A percentile compares a stretch with the other conserved stretches of the same genome.
Conservation (phyloP, 64 coral and sea anemone genomes). For the Montipora sp. region DNA sequence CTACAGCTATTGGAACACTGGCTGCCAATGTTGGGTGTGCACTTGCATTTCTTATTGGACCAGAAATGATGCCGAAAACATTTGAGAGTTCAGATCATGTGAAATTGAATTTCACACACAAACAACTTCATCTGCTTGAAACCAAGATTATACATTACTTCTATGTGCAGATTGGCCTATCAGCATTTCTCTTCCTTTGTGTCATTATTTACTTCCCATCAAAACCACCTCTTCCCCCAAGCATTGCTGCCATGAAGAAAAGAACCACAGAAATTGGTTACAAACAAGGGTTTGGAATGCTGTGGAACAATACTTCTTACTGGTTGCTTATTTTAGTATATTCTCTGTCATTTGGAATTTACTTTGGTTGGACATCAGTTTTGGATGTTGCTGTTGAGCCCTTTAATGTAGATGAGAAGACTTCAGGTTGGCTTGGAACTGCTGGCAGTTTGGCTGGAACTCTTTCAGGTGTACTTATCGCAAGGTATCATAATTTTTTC, state of each 20-base stretch:
- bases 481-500: slow-evolving; percentile 49
- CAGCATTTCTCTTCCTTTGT: slow-evolving; percentile 36
- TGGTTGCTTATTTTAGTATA: slow-evolving; percentile 62
- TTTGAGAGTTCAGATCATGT: slow-evolving; percentile 3
- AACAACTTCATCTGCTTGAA: slow-evolving; percentile 23
- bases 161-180: slow-evolving; percentile 46
- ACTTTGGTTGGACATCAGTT: slow-evolving; percentile 67
- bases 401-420: slow-evolving; percentile 57
- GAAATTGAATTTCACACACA: slow-evolving; percentile 23
- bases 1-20: slow-evolving; percentile 65
- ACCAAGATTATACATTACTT: slow-evolving; percentile 55
- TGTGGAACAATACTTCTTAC: slow-evolving; percentile 47
- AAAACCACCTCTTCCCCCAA: slow-evolving; percentile 70
- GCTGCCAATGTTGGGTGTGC: slow-evolving; percentile 63
- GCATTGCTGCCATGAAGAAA: slow-evolving; percentile 26
- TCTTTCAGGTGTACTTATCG: slow-evolving; percentile 65
- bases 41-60: slow-evolving; percentile 70
- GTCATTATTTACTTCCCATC: slow-evolving; percentile 69
- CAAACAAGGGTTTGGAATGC: slow-evolving; percentile 22
- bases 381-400: slow-evolving; percentile 65
- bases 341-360: slow-evolving; percentile 47
- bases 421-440: slow-evolving; percentile 67
- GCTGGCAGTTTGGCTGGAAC: slow-evolving; percentile 36
- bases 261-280: slow-evolving; percentile 35
- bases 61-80: slow-evolving; percentile 44